phyloP scores from a whole-genome alignment of 2,113 vertebrate genomes.

The Prunella himalayana region DNA sequence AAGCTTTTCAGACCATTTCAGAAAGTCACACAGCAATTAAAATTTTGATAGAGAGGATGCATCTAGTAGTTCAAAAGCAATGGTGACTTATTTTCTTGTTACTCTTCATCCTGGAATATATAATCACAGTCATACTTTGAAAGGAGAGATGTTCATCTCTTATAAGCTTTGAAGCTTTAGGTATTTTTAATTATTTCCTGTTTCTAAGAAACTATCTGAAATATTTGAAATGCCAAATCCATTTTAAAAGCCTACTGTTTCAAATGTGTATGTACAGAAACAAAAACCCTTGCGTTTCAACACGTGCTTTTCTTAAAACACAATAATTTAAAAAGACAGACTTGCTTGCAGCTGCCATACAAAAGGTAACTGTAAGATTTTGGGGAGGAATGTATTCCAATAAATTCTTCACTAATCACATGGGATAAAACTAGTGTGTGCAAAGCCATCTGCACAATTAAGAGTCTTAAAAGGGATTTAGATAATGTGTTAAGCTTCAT shows the following conservation, averaged over 20 bases:
- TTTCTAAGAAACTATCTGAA: background rate
- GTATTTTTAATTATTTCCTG: background rate
- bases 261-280: background rate
- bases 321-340: background rate
- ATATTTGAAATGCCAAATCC: background rate
- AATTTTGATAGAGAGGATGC: background rate
- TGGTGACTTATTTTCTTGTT: background rate
- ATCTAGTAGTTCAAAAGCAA: background rate
- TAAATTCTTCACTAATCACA: conserved; percentile 19
- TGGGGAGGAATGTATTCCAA: background rate
- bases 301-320: background rate
- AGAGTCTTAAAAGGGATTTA: conserved; percentile 37
- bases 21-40: background rate
- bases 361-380: background rate
- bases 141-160: background rate
- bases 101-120: background rate
- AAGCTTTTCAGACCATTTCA: background rate
- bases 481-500: conserved; percentile 8
- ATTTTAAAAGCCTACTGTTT: background rate
- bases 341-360: background rate
- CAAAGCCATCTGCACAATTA: conserved; percentile 42
- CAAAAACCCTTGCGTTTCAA: background rate
- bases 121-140: background rate
- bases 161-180: background rate
- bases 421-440: background rate